Conservation (phyloP, 2,797 vertebrate genomes). For the Vireo griseus region DNA sequence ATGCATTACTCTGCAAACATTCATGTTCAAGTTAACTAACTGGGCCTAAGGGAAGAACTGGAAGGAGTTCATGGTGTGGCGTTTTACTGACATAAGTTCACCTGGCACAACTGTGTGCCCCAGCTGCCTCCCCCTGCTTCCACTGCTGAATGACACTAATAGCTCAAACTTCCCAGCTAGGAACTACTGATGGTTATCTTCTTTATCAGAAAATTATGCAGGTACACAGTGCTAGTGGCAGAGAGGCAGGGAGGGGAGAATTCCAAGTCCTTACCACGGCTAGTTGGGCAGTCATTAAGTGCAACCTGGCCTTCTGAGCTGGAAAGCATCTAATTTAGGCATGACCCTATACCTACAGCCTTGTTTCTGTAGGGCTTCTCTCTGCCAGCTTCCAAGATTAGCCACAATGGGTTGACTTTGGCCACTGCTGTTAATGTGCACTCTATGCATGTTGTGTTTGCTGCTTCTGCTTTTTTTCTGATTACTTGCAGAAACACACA, state of each 20-base stretch:
- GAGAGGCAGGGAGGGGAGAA: neutral
- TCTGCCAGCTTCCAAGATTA: neutral
- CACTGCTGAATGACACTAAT: neutral
- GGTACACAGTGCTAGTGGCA: neutral
- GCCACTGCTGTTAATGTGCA: neutral
- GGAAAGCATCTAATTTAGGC: neutral
- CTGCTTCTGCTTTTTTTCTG: neutral
- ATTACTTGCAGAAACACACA: neutral
- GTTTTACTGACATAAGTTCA: neutral
- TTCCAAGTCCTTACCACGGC: neutral
- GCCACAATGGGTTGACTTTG: neutral
- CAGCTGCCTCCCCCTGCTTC: neutral
- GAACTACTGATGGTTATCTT: neutral
- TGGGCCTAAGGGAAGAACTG: neutral
- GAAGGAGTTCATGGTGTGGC: neutral
- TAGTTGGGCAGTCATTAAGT: conserved; percentile 6
- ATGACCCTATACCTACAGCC: neutral
- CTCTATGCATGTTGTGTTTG: neutral
- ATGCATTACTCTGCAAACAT: neutral
- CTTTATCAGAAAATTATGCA: neutral
- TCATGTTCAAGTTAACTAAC: neutral
- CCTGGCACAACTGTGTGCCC: neutral
- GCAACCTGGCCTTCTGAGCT: neutral
- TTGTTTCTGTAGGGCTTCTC: neutral
- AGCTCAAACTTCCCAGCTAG: neutral